Evolutionary conservation across 2,113 vertebrate genomes (phyloP), one percentile per base, ranked within the genome.

Genomic region (Scomber scombrus): DNA sequence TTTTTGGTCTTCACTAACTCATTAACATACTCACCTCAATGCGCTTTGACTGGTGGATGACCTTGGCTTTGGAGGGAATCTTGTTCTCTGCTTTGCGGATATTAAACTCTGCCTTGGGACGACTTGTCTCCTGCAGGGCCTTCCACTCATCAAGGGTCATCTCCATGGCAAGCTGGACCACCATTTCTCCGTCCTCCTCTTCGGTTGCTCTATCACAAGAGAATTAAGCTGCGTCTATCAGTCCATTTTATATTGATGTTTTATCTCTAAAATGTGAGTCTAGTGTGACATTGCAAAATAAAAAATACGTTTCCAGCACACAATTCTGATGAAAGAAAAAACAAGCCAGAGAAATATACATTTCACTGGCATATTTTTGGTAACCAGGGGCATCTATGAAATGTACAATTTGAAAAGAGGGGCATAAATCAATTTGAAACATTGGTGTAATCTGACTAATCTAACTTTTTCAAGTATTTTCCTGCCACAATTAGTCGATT

Each of bases 111-210:
- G 87, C 89, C 92, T 97, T 98, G 46, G 97, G 94, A 86, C 97
- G 95, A 79, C 87, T 96, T 49, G 92, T 95, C 82, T 97, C 94
- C 93, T 98, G 97, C 87, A 97, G 88, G 80, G 92, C 95, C 91
- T 97, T 99, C 98, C 98, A 99, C 82, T 99, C 98, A 86, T 99
- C 98, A 84, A 99, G 91, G 0, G 95, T 95, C 98, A 99, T 99
- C 94, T 99, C 96, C 89, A 96, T 88, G 82, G 95, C 94, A 89
- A 95, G 90, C 82, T 96, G 96, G 81, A 97, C 96, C 87, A 94
- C 82, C 90, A 95, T 85, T 90, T 94, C 94, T 4, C 84, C 90
- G 2, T 94, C 91, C 10, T 81, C 91, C 46, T 60, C 92, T 18
- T 77, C 82, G 0, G 18, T 23, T 40, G 50, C 43, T 15, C 89